Conservation (phyloP, 2,113 vertebrate species). For the Strix uralensis region DNA sequence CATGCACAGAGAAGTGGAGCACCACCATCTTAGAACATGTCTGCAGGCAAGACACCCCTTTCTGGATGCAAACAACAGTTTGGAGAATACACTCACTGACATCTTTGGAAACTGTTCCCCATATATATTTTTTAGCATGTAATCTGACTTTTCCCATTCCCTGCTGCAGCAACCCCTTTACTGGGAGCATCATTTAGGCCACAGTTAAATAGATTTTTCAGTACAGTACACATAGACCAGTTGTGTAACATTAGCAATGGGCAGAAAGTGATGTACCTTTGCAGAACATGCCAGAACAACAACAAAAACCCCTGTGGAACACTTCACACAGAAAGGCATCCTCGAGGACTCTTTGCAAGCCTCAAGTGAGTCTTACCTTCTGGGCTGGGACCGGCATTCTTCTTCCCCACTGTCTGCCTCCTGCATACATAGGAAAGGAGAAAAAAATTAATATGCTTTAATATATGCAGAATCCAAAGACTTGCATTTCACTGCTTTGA, state of each 20-base stretch:
- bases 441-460: constrained; percentile 30
- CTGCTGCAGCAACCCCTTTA: neutral
- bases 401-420: constrained; percentile 95
- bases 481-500: neutral
- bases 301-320: neutral
- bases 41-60: neutral
- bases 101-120: neutral
- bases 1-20: neutral
- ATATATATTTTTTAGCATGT: neutral
- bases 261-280: neutral
- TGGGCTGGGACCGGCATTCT: constrained; percentile 88
- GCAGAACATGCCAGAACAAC: neutral
- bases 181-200: neutral
- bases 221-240: neutral
- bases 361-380: constrained; percentile 80
- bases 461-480: neutral
- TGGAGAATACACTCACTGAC: neutral
- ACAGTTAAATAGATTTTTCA: neutral
- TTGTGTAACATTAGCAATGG: neutral
- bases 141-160: neutral
- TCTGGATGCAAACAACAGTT: neutral
- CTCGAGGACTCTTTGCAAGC: neutral
- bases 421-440: constrained; percentile 67
- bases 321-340: neutral
- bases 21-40: neutral